Percentiles rank a stretch among this genome's conserved stretches.
Conservation (phyloP, 2,888 invertebrate species). For the Rhopalosiphum nymphaeae region DNA sequence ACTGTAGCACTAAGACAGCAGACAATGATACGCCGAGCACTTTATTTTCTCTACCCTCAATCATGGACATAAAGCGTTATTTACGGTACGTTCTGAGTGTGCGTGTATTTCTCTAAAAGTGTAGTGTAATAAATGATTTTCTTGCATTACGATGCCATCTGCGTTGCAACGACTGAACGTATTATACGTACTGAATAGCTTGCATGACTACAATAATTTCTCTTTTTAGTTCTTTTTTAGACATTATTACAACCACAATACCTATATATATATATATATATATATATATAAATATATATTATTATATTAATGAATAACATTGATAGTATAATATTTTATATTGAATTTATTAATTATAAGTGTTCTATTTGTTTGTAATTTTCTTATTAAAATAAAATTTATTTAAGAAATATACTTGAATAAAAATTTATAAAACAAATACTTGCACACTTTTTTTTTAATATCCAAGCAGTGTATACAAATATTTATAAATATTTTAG, state of each 20-base stretch:
- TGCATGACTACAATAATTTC: not conserved
- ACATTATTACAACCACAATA: not conserved
- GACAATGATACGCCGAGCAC: constrained; percentile 34
- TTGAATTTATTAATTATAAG: not conserved
- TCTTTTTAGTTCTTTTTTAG: not conserved
- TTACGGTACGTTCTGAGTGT: constrained; percentile 9
- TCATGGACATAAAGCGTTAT: constrained; percentile 35
- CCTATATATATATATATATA: not conserved
- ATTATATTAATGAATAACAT: not conserved
- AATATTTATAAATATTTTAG: not conserved
- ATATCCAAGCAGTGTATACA: not conserved
- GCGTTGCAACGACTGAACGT: not conserved
- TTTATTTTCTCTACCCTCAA: constrained; percentile 34
- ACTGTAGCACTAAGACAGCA: not conserved
- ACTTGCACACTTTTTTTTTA: not conserved
- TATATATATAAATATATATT: not conserved
- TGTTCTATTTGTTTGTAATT: not conserved
- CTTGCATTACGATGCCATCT: constrained; percentile 32
- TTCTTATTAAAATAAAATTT: not conserved
- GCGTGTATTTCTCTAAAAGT: constrained; percentile 4
- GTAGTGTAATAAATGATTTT: constrained; percentile 46
- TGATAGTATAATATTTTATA: not conserved
- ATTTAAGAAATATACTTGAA: not conserved
- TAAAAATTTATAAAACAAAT: not conserved
- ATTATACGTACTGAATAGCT: not conserved